Evolutionary conservation across 2,113 vertebrate genomes (phyloP), one percentile per base, ranked within the genome.

Genomic region (Lampris incognitus): DNA sequence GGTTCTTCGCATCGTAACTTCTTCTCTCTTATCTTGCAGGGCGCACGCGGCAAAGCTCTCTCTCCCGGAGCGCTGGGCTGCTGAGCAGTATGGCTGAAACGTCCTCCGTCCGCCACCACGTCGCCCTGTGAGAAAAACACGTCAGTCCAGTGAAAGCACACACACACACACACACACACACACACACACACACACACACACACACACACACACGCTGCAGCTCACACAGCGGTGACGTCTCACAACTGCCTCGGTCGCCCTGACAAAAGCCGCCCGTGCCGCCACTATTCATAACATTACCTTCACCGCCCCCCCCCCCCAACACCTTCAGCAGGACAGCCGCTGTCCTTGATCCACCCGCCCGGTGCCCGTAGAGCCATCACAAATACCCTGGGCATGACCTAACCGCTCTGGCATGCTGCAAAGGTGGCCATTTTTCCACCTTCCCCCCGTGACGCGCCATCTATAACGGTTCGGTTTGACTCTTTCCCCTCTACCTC

Each of bases 21-120:
- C 78, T 76, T 77, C 13, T 50, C 56, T 81, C 56, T 69, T 48
- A 57, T 79, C 78, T 83, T 61, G 4, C 9, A 93, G 89, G 81
- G 51, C 52, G 67, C 62, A 50, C 51, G 71, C 55, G 62, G 52
- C 58, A 55, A 75, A 78, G 61, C 64, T 88, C 69, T 52, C 84
- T 55, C 4, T 70, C 24, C 24, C 24, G 24, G 61, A 80, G 57
- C 37, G 50, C 59, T 56, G 64, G 68, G 76, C 51, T 64, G 42
- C 81, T 64, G 49, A 62, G 64, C 57, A 63, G 80, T 8, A 55
- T 71, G 36, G 52, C 71, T 24, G 52, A 80, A 48, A 73, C 82
- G 42, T 68, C 87, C 2, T 10, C 76, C 50, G 60, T 79, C 64
- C 66, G 41, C 67, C 78, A 59, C 69, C 81, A 62, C 39, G 57